These are phyloP conservation scores for Pseudolaguvia tuberculata DNA, from an alignment of 2,113 vertebrate species.

Conservation along the genomic window DNA sequence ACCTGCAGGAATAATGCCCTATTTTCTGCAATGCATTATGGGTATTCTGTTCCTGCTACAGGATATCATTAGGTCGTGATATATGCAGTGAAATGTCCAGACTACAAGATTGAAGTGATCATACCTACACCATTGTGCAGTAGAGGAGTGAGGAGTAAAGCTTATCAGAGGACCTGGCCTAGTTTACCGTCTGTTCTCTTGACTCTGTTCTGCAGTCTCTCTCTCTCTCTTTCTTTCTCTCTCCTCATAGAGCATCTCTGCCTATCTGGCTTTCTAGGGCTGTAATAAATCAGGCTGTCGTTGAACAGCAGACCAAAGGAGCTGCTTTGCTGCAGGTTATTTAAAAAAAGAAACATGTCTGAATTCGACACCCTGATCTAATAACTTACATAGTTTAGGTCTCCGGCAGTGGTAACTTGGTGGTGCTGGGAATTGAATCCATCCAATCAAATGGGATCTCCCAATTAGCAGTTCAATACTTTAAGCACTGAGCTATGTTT, in stretches of 20 bases:
- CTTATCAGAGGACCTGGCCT: conserved; percentile 45
- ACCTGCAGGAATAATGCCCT: background rate
- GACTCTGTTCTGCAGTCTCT: conserved; percentile 25
- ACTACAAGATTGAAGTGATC: background rate
- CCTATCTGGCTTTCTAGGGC: conserved; percentile 36
- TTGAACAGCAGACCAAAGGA: conserved; percentile 37
- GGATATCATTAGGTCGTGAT: background rate
- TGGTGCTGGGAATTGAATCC: too few relatives aligned
- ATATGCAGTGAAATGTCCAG: background rate
- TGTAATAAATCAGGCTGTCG: conserved; percentile 49
- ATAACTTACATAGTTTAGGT: too few relatives aligned
- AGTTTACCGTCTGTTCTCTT: conserved; percentile 41
- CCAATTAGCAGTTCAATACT: background rate
- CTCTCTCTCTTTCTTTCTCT: conserved; percentile 2
- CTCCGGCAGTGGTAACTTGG: too few relatives aligned
- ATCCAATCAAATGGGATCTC: too few relatives aligned
- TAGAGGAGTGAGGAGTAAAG: conserved; percentile 36
- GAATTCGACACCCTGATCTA: background rate
- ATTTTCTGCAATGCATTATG: background rate
- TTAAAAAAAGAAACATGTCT: conserved; percentile 33
- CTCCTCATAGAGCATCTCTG: conserved; percentile 9
- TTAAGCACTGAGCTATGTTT: too few relatives aligned
- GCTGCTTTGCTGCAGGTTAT: conserved; percentile 40
- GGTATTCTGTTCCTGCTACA: background rate
- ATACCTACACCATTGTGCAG: conserved; percentile 28